Evolutionary conservation across 1,140 invertebrate species (phyloP).

Genomic region (Magallana angulata): DNA sequence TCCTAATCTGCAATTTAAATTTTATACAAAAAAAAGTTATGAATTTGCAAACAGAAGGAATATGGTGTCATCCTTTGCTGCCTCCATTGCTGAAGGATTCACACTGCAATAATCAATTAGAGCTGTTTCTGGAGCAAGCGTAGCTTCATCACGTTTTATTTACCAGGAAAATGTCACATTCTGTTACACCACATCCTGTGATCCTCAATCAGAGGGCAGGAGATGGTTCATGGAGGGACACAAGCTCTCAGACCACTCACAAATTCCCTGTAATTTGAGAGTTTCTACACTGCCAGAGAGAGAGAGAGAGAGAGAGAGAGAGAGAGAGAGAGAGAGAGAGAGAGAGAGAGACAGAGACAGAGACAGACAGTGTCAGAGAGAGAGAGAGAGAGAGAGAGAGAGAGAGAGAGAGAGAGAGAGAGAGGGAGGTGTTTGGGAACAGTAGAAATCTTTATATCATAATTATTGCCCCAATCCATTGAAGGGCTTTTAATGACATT

Average conservation of each 20-base stretch:
- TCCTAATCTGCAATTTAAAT: neutral
- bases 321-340: no score
- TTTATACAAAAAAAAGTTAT: neutral
- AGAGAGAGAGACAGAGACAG: neutral
- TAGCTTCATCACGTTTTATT: neutral
- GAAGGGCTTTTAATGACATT: slow-evolving; percentile 22
- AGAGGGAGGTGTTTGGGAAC: neutral
- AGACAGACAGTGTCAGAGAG: no score
- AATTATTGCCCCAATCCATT: slow-evolving; percentile 10
- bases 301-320: no score
- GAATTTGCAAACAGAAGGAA: neutral
- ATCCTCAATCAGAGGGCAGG: neutral
- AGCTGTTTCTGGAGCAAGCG: neutral
- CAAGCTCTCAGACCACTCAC: neutral
- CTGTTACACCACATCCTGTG: neutral
- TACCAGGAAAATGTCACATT: neutral
- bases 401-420: neutral
- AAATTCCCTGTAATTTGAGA: neutral
- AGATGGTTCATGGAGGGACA: neutral
- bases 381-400: no score
- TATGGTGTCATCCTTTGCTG: neutral
- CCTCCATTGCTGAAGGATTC: neutral
- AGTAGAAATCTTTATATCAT: slow-evolving; percentile 24
- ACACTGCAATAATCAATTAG: neutral
- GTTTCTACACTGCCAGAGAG: neutral